A percentile compares a stretch with the other conserved stretches of the same genome.
Evolutionary conservation across 2,888 invertebrate species (phyloP).

Genomic region (Ophioninae sp.): DNA sequence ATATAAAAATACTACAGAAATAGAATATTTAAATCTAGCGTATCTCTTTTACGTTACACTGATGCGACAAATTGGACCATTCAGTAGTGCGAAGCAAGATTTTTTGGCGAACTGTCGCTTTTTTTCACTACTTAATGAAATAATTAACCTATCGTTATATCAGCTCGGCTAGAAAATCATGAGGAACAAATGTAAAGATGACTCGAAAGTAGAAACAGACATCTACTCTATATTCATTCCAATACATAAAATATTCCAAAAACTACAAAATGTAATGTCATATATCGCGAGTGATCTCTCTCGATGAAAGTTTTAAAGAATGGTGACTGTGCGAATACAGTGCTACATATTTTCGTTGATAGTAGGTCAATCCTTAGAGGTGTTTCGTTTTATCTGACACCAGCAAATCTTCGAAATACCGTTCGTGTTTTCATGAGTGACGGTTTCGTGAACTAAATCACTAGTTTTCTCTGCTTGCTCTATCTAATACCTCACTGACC

Average conservation of each 20-base stretch:
- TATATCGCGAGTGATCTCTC: constrained; percentile 5
- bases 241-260: constrained; percentile 1
- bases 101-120: neutral
- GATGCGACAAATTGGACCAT: neutral
- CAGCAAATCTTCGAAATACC: neutral
- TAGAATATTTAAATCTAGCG: constrained; percentile 5
- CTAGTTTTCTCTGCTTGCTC: neutral
- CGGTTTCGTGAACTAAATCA: neutral
- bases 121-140: neutral
- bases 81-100: neutral
- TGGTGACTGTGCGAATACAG: neutral
- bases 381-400: constrained; percentile 12
- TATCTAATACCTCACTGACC: neutral
- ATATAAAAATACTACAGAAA: constrained; percentile 5
- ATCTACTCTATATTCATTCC: constrained; percentile 9
- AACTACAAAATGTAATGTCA: constrained; percentile 6
- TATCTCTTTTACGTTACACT: constrained; percentile 10
- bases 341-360: neutral
- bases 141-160: neutral
- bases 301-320: neutral
- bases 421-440: neutral
- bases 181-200: constrained; percentile 9
- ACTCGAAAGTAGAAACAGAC: constrained; percentile 2
- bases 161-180: neutral
- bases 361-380: neutral